Base-by-base conservation (phyloP, 2,888 invertebrate genomes). In the Ormia ochracea region DNA sequence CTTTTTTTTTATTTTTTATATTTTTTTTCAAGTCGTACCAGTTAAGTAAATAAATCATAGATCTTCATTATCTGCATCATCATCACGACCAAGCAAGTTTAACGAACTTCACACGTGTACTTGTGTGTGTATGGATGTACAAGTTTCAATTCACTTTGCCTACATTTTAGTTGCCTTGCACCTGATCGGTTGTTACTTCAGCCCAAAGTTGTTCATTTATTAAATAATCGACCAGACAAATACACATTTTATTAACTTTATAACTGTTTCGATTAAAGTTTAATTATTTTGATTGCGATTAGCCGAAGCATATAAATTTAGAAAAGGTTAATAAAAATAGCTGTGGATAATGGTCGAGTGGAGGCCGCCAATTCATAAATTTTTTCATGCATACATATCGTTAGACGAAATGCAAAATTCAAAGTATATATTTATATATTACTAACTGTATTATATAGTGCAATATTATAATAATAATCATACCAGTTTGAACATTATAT, bases 81-180 rank as follows among this genome's bases (percentile, higher is more conserved):
- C 14, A 33, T 43, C 14, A 61, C 43, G 50, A 63, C 19, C 7
- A 56, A 52, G 52, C 4, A 66, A 69, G 75, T 79, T 79, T 43
- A 75, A 75, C 19, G 75, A 79, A 79, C 79, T 75, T 65, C 31
- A 43, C 33, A 33, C 17, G 4, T 41, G 7, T 43, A 17, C 10
- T 12, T 38, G 28, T 10, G 31, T 21, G 23, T 9, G 38, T 43
- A 41, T 5, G 26, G 6, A 19, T 45, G 45, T 45, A 23, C 7
- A 14, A 17, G 5, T 41, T 26, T 33, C 6, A 31, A 17, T 23
- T 72, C 2, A 23, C 12, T 31, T 63, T 72, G 10, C 31, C 41
- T 7, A 28, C 36, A 23, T 31, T 17, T 10, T 6, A 59, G 23
- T 48, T 36, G 52, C 33, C 50, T 59, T 69, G 69, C 48, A 48